Conservation (phyloP, 2,113 vertebrate species). For the Ceratotherium simum region DNA sequence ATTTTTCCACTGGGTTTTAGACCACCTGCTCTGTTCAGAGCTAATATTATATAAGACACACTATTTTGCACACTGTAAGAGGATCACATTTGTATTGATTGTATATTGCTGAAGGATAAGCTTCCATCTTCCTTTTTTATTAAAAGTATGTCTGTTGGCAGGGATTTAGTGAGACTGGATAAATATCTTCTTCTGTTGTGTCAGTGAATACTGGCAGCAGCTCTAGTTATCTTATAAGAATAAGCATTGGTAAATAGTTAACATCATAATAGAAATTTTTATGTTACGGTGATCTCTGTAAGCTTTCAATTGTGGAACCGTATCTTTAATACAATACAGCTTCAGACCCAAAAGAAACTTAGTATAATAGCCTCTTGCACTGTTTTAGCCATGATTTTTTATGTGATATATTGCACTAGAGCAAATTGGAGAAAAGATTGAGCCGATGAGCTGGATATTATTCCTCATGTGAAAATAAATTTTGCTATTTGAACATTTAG, state of each 20-base stretch:
- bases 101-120: conserved; percentile 33
- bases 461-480: conserved; percentile 78
- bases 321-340: conserved; percentile 63
- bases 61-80: background rate
- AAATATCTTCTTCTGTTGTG: conserved; percentile 40
- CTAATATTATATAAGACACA: background rate
- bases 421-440: conserved; percentile 68
- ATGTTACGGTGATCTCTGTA: conserved; percentile 77
- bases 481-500: conserved; percentile 79
- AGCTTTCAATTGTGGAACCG: conserved; percentile 74
- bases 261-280: conserved; percentile 81
- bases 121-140: conserved; percentile 68
- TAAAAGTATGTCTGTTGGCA: conserved; percentile 32
- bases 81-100: conserved; percentile 18
- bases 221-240: conserved; percentile 75
- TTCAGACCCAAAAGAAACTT: conserved; percentile 74
- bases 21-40: conserved; percentile 15
- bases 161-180: conserved; percentile 58
- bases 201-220: conserved; percentile 61
- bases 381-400: conserved; percentile 69
- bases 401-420: conserved; percentile 38
- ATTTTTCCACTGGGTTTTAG: conserved; percentile 28
- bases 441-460: conserved; percentile 53
- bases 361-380: conserved; percentile 68
- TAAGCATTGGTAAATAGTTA: conserved; percentile 82